These are phyloP conservation scores for Eupithecia centaureata DNA, from an alignment of 2,888 invertebrate species.

Conservation along the genomic window DNA sequence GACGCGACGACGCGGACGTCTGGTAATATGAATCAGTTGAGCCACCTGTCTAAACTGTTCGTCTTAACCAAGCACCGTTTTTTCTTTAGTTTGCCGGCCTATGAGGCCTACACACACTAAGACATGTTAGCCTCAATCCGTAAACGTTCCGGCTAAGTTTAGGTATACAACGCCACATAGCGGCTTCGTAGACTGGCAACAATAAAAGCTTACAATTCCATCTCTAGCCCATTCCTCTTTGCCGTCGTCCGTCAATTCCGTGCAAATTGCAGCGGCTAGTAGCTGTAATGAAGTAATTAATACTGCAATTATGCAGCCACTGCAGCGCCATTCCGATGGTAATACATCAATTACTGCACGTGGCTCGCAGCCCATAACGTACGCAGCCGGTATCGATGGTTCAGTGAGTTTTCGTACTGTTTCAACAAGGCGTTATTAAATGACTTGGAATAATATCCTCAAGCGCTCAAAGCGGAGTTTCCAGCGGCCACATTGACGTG, in stretches of 20 bases:
- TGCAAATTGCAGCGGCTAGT: slow-evolving; percentile 15
- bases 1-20: too few species aligned
- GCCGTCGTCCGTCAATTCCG: slow-evolving; percentile 8
- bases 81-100: neutral
- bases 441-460: neutral
- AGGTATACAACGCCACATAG: neutral
- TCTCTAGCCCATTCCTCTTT: neutral
- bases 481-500: neutral
- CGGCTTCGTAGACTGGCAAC: neutral
- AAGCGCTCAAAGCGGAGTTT: neutral
- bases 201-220: neutral
- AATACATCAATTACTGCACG: slow-evolving; percentile 26
- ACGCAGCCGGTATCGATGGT: neutral
- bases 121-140: too few species aligned
- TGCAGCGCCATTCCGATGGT: slow-evolving; percentile 14
- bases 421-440: slow-evolving; percentile 1
- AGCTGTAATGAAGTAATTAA: slow-evolving; percentile 25
- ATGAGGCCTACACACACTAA: neutral
- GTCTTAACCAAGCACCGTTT: neutral
- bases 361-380: slow-evolving; percentile 12
- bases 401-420: slow-evolving; percentile 9
- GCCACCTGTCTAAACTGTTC: too few species aligned
- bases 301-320: slow-evolving; percentile 24
- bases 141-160: neutral
- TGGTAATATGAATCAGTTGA: too few species aligned